A percentile compares a stretch with the other conserved stretches of the same genome.
These are phyloP conservation scores for Pristionchus pacificus DNA, from an alignment of 1,140 invertebrate species.

Conservation along the genomic window DNA sequence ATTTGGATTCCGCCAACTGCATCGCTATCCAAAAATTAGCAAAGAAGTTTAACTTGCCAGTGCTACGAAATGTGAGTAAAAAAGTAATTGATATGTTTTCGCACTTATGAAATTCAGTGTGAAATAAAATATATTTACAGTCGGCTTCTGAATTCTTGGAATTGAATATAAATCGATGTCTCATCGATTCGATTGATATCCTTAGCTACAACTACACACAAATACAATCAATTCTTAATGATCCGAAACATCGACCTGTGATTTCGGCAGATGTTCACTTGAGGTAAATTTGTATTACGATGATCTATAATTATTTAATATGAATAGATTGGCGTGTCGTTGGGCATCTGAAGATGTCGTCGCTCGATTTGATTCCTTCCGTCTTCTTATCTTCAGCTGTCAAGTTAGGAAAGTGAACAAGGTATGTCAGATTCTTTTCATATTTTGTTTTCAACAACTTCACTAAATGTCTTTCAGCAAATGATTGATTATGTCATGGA, in stretches of 20 bases:
- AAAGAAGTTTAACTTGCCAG: conserved; percentile 62
- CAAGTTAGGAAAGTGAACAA: not conserved
- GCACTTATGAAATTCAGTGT: not conserved
- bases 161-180: conserved; percentile 60
- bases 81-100: not conserved
- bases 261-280: conserved; percentile 37
- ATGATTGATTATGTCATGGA: too few relatives aligned
- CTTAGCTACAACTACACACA: conserved; percentile 38
- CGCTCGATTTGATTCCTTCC: not conserved
- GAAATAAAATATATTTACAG: conserved; percentile 12
- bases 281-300: conserved; percentile 56
- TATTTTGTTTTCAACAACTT: not conserved
- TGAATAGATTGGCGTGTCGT: not conserved
- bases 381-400: not conserved
- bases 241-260: conserved; percentile 39
- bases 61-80: conserved; percentile 56
- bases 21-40: conserved; percentile 64
- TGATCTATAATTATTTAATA: conserved; percentile 14
- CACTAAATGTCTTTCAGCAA: too few relatives aligned
- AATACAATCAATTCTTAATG: conserved; percentile 39
- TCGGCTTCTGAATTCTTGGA: conserved; percentile 61
- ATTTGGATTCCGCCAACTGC: conserved; percentile 67
- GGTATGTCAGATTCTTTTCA: not conserved
- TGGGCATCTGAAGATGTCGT: not conserved
- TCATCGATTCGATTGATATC: conserved; percentile 48